Evolutionary conservation across 2,113 vertebrate genomes (phyloP), one percentile per base, ranked within the genome.

Genomic region (Embiotoca jacksoni): DNA sequence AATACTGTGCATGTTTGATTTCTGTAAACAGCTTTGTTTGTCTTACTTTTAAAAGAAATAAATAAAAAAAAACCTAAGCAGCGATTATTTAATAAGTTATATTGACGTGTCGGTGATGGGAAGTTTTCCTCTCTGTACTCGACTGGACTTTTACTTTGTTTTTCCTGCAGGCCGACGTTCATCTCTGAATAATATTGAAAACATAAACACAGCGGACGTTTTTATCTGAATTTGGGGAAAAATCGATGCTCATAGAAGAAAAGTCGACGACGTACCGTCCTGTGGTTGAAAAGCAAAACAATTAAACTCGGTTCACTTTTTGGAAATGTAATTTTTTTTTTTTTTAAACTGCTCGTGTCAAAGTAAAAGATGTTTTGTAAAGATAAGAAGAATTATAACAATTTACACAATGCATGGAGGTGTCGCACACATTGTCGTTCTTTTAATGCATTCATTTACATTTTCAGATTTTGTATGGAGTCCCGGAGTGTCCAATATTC

Each of bases 31-130:
- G 92, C 93, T 96, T 94, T 93, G 94, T 96, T 95, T 96, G 95
- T 96, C 89, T 91, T 78, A 95, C 95, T 95, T 78, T 96, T 31
- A 37, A 52, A 75, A 60, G 11, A 74, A 85, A 60, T 63, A 65
- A 64, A 23, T 23, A 23, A 23, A 23, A 23, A 84, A 96, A 93
- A 90, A 94, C 13, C 23, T 72, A 58, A 71, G 93, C 95, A 92
- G 78, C 68, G 78, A 94, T 96, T 96, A 97, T 97, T 96, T 96
- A 97, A 96, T 97, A 96, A 96, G 94, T 97, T 96, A 96, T 95
- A 92, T 95, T 95, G 90, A 75, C 10, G 41, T 44, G 41, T 9
- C 41, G 9, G 50, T 72, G 89, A 95, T 95, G 94, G 95, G 96
- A 47, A 47, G 2, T 9, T 47, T 11, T 47, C 11, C 49, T 50